Conservation (phyloP, 2,888 invertebrate species). For the Hirtodrosophila duncani region DNA sequence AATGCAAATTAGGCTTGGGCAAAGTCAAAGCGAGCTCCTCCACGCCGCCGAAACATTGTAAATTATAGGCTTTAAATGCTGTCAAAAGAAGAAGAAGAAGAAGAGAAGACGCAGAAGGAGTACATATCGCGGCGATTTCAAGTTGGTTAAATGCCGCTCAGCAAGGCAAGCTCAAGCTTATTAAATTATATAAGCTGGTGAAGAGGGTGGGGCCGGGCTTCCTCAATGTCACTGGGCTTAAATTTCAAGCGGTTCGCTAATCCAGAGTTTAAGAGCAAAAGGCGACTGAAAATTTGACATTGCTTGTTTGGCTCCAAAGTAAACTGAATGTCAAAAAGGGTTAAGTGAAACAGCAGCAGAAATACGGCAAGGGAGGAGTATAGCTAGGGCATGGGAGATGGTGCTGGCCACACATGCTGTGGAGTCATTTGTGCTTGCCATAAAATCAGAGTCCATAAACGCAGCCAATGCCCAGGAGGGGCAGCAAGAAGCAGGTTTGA, state of each 20-base stretch:
- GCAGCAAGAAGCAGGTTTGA: no score
- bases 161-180: slow-evolving; percentile 56
- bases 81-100: slow-evolving; percentile 6
- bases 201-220: slow-evolving; percentile 4
- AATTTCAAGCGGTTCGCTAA: slow-evolving; percentile 52
- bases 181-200: slow-evolving; percentile 54
- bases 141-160: slow-evolving; percentile 48
- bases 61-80: slow-evolving; percentile 66
- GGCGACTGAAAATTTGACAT: slow-evolving; percentile 49
- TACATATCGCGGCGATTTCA: slow-evolving; percentile 3
- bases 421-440: slow-evolving; percentile 30
- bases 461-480: slow-evolving; percentile 3
- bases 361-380: slow-evolving; percentile 12
- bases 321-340: slow-evolving; percentile 64
- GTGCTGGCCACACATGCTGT: background rate
- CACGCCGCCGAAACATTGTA: slow-evolving; percentile 68
- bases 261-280: no score
- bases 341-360: slow-evolving; percentile 45
- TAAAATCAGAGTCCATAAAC: slow-evolving; percentile 52
- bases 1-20: slow-evolving; percentile 40
- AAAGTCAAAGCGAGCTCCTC: slow-evolving; percentile 63
- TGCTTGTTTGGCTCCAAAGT: slow-evolving; percentile 20
- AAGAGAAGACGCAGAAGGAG: slow-evolving; percentile 6
- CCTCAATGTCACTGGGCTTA: slow-evolving; percentile 19
- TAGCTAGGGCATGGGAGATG: slow-evolving; percentile 2